Evolutionary conservation across 2,797 vertebrate genomes (phyloP).

Genomic region (Simalia tracyae): DNA sequence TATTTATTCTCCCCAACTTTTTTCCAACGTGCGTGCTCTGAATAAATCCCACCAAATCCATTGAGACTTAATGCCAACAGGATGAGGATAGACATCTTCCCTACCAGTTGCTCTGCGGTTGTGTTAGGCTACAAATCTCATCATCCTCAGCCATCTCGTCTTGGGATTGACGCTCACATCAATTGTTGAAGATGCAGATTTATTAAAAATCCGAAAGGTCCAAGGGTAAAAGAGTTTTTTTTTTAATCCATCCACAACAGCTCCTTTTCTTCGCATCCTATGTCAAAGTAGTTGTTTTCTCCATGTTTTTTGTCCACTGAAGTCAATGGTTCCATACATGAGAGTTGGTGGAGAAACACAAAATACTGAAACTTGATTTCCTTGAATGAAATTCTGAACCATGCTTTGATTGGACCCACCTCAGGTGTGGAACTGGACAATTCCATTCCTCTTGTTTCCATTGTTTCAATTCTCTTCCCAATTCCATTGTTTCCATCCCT

Average conservation of each 20-base stretch:
- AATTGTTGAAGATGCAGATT: neutral
- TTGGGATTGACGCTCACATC: neutral
- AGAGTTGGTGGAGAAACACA: neutral
- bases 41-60: neutral
- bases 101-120: neutral
- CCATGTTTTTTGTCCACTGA: neutral
- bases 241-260: neutral
- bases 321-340: neutral
- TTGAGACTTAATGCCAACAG: neutral
- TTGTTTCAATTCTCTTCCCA: no score
- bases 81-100: neutral
- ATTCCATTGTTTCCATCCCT: no score
- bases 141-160: neutral
- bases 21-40: no score
- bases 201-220: neutral
- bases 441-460: no score
- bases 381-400: neutral
- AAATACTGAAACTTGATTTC: neutral
- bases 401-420: neutral
- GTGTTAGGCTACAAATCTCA: neutral
- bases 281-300: neutral
- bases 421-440: neutral
- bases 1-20: neutral
- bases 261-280: neutral
- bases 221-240: neutral